These are phyloP conservation scores for Acanthornis magna DNA, from an alignment of 2,797 vertebrate genomes.

Conservation along the genomic window DNA sequence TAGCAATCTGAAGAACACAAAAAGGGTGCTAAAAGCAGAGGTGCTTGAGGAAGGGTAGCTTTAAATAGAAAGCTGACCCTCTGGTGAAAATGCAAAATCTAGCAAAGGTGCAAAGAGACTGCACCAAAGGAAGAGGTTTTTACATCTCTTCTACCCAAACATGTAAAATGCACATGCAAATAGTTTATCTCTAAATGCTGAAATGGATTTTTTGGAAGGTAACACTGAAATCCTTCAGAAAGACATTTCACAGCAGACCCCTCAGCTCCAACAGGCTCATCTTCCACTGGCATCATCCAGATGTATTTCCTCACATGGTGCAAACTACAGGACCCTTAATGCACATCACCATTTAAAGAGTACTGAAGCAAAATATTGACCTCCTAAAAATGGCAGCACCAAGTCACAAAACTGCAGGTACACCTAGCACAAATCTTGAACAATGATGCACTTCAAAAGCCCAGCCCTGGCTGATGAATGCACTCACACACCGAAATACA, in stretches of 20 bases:
- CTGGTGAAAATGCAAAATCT: neutral
- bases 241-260: neutral
- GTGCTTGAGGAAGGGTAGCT: neutral
- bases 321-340: neutral
- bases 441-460: neutral
- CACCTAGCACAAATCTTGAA: neutral
- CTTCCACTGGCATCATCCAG: neutral
- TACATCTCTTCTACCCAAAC: neutral
- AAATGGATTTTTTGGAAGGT: neutral
- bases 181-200: neutral
- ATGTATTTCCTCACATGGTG: accelerated
- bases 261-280: neutral
- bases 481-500: neutral
- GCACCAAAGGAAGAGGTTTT: neutral
- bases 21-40: neutral
- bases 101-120: neutral
- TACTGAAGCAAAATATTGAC: neutral
- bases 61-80: neutral
- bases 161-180: neutral
- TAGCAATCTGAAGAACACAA: neutral
- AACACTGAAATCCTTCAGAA: neutral
- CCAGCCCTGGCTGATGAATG: neutral
- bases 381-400: neutral
- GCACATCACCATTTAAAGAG: neutral
- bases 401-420: neutral